Evolutionary conservation across 1,140 invertebrate genomes (phyloP), one percentile per base, ranked within the genome.

Genomic region (Leptinotarsa texana): DNA sequence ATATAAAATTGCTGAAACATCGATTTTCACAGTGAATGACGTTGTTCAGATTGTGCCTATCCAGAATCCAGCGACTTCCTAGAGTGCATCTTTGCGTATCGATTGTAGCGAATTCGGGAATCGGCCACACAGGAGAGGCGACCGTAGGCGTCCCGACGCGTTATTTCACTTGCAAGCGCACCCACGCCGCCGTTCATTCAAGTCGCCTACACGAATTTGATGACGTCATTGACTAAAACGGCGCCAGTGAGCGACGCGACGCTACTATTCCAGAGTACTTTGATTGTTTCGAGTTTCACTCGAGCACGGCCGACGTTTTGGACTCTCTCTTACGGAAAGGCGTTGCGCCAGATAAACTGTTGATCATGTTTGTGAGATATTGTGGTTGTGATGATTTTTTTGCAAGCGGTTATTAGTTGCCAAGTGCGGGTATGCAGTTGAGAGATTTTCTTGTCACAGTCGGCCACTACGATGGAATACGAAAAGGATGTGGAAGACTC

Each of bases 171-270:
- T 63, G 69, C 51, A 72, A n/a, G 71, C 71, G 72, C 80, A 72
- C 79, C 81, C 80, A 81, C 80, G 77, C 80, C 69, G 65, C 73
- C 63, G 74, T 79, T 80, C 82, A 82, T 82, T 81, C 78, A 82
- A 77, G 63, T 72, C 80, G 77, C 82, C 82, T 77, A 79, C 82
- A 79, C 74, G 73, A 79, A 62, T 69, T 67, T 69, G 15, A 72
- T 82, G 80, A 82, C 82, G 82, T 82, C 82, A 82, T 47, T 65
- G 27, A 69, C 21, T 61, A 48, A 11, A 22, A 51, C 24, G 51
- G 27, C 71, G 18, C n/a, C 62, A 66, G 27, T 71, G 21, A 69
- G 65, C n/a, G 27, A 21, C 21, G 63, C 63, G 61, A 62, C 21
- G 27, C 27, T 65, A 65, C 63, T 22, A 65, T 33, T 21, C 63